A percentile compares a stretch with the other conserved stretches of the same genome.
Conservation (phyloP, 2,113 vertebrate genomes). For the Sphyrna mokarran region DNA sequence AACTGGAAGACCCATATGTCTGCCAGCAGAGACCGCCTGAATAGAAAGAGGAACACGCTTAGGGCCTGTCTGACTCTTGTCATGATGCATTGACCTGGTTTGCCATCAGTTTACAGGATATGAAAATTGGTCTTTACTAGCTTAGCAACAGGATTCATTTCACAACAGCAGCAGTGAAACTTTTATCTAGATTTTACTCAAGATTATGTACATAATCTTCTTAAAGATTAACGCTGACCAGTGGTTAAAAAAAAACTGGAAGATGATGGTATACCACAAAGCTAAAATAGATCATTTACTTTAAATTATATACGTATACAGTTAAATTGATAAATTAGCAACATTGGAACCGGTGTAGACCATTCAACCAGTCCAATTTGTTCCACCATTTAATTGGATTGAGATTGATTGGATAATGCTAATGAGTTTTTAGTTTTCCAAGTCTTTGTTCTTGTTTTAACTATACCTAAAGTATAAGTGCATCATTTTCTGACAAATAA, state of each 20-base stretch:
- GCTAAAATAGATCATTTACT: not conserved
- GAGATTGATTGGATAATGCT: not conserved
- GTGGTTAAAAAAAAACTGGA: not conserved
- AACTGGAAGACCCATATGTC: not conserved
- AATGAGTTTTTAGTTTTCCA: not conserved
- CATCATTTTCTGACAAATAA: constrained; percentile 11
- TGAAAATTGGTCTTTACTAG: not conserved
- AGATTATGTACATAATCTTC: not conserved
- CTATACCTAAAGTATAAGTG: constrained; percentile 6
- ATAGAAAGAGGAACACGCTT: not conserved
- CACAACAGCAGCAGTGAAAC: not conserved
- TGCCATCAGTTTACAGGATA: not conserved
- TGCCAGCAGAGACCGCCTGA: not conserved
- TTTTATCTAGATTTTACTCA: not conserved
- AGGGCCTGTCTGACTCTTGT: not conserved
- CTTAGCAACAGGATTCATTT: not conserved
- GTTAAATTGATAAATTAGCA: not conserved
- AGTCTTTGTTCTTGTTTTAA: not conserved
- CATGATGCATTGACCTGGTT: not conserved
- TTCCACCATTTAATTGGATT: not conserved
- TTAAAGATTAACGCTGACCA: not conserved
- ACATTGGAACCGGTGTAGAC: not conserved
- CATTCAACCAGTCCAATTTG: not conserved
- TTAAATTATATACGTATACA: constrained; percentile 3
- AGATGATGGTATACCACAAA: not conserved